Evolutionary conservation across 2,797 vertebrate species (phyloP).

Genomic region (Orientallactaga sibirica): DNA sequence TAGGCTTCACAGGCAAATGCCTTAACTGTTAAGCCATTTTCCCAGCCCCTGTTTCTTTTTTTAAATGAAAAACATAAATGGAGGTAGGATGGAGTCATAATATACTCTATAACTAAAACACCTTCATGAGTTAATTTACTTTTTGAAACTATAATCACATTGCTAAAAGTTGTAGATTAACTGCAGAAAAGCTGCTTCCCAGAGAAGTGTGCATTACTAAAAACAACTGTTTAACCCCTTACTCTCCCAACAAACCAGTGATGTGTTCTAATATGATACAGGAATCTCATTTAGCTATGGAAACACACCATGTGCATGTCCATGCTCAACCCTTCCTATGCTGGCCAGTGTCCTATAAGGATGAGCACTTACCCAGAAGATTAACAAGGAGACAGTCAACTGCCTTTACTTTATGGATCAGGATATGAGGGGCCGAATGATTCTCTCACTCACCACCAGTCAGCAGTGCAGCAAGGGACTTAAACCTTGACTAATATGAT

Average conservation of each 20-base stretch:
- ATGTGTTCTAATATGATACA: fast-evolving
- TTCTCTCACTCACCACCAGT: not conserved
- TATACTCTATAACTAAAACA: not conserved
- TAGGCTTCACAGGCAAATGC: no score
- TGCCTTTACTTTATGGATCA: not conserved
- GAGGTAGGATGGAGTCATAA: not conserved
- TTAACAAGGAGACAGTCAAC: not conserved
- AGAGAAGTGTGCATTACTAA: not conserved
- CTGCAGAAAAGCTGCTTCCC: constrained; percentile 21
- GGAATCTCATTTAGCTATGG: not conserved
- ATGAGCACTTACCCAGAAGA: not conserved
- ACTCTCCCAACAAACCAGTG: not conserved
- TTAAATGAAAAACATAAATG: not conserved
- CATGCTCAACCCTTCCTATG: not conserved
- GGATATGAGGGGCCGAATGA: not conserved
- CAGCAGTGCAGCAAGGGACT: not conserved
- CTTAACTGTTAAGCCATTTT: no score
- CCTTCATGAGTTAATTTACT: not conserved
- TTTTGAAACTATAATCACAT: constrained; percentile 35
- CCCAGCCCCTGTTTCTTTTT: not conserved
- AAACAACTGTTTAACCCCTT: not conserved
- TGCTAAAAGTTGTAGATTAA: not conserved
- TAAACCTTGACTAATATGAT: not conserved
- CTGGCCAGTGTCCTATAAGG: no score
- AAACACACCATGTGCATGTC: fast-evolving